Evolutionary conservation across 2,797 vertebrate species (phyloP).

Genomic region (Syncerus caffer): DNA sequence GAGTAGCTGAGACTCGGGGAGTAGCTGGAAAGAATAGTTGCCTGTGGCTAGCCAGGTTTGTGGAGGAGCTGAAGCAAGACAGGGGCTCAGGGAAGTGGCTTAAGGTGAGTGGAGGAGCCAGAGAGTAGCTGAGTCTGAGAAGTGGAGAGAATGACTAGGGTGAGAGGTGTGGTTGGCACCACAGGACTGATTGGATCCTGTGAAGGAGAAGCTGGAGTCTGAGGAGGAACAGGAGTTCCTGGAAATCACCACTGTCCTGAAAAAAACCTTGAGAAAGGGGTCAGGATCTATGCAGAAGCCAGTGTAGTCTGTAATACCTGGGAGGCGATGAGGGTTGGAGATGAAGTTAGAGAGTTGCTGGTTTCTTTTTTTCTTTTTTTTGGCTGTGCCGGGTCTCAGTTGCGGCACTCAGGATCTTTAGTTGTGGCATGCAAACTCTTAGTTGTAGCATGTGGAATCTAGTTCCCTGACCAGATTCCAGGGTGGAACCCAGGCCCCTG

Average conservation of each 20-base stretch:
- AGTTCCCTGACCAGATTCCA: background rate
- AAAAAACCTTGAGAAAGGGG: background rate
- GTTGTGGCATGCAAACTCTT: background rate
- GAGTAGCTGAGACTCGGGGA: background rate
- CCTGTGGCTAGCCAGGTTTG: background rate
- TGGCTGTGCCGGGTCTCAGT: background rate
- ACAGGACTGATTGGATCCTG: background rate
- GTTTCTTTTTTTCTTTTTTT: background rate
- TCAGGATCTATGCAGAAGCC: background rate
- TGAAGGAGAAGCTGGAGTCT: background rate
- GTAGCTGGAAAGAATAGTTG: background rate
- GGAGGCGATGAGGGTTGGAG: background rate
- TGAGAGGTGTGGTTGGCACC: background rate
- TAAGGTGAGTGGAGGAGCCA: background rate
- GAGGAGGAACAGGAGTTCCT: background rate
- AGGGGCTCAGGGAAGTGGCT: background rate
- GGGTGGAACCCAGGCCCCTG: background rate
- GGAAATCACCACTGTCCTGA: background rate
- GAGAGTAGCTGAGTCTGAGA: background rate
- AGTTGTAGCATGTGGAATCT: background rate
- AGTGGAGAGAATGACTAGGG: background rate
- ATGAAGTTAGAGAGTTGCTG: background rate
- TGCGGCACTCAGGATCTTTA: background rate
- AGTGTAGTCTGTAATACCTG: fast-evolving
- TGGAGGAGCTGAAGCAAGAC: background rate